phyloP scores from a whole-genome alignment of 2,888 invertebrate genomes.

The Andricus curvator region DNA sequence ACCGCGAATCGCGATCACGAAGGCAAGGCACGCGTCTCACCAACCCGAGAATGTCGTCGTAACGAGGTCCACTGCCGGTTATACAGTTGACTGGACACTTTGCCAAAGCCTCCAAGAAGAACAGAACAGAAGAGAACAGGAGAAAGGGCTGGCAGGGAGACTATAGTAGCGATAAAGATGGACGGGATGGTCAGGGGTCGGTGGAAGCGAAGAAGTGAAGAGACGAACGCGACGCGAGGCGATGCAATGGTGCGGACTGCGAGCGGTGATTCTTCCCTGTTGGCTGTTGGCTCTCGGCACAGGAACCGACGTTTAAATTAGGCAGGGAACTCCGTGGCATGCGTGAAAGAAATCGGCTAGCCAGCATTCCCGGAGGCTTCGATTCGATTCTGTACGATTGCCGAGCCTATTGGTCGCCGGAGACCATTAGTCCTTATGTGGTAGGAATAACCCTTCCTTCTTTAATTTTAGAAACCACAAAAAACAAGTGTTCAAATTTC shows the following conservation, averaged over 20 bases:
- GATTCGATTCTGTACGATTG: constrained; percentile 73
- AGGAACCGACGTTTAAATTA: constrained; percentile 75
- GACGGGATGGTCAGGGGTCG: constrained; percentile 41
- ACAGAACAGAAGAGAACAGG: constrained; percentile 35
- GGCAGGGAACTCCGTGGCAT: constrained; percentile 75
- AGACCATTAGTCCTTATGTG: constrained; percentile 72
- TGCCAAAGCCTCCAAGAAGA: constrained; percentile 52
- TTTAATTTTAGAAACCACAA: not conserved
- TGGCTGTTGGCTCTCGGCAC: constrained; percentile 50
- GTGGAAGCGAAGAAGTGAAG: constrained; percentile 43
- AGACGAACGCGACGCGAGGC: constrained; percentile 43
- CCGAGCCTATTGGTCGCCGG: constrained; percentile 65
- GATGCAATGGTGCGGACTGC: constrained; percentile 60
- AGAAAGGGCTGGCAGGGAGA: constrained; percentile 46
- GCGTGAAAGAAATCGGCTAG: constrained; percentile 71
- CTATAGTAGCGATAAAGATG: constrained; percentile 23
- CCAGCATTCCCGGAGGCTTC: constrained; percentile 72
- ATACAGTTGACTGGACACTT: constrained; percentile 53
- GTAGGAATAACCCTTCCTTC: constrained; percentile 55
- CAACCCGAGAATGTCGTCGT: constrained; percentile 76
- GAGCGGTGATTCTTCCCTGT: not conserved
- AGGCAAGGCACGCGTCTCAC: constrained; percentile 78
- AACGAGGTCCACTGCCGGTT: constrained; percentile 73
- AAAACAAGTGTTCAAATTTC: not conserved
- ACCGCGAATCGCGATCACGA: constrained; percentile 75